Percentiles rank a stretch among this genome's conserved stretches.
Evolutionary conservation across 2,888 invertebrate species (phyloP).

Genomic region (Luffia ferchaultella): DNA sequence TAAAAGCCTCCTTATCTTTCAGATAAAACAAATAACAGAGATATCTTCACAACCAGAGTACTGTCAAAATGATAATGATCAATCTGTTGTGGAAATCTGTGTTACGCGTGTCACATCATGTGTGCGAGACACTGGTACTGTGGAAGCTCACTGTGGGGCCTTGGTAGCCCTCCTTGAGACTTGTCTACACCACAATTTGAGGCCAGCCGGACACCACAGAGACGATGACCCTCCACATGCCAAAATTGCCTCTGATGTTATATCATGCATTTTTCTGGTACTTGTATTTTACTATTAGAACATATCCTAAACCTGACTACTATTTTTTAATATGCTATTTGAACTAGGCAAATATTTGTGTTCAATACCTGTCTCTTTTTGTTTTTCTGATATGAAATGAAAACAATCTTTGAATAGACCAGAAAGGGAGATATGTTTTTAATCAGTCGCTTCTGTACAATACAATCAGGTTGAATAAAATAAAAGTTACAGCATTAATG

Average conservation of each 20-base stretch:
- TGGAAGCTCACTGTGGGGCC: constrained; percentile 85
- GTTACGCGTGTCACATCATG: constrained; percentile 91
- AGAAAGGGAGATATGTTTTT: too few species aligned
- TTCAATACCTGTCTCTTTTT: too few species aligned
- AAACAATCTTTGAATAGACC: too few species aligned
- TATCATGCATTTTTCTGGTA: constrained; percentile 94
- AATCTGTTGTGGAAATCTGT: constrained; percentile 95
- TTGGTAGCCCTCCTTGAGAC: constrained; percentile 86
- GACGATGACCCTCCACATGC: constrained; percentile 95
- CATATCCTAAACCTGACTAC: background rate
- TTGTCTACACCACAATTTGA: constrained; percentile 88
- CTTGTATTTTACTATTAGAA: constrained; percentile 23
- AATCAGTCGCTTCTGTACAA: too few species aligned
- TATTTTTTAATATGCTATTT: too few species aligned
- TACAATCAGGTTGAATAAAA: too few species aligned
- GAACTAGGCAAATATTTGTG: too few species aligned
- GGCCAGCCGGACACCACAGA: constrained; percentile 70
- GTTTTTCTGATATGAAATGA: too few species aligned
- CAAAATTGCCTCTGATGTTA: constrained; percentile 94
- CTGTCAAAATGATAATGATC: constrained; percentile 87
- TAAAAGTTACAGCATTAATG: too few species aligned
- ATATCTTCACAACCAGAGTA: constrained; percentile 87
- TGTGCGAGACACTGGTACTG: constrained; percentile 86
- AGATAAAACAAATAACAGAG: constrained; percentile 78
- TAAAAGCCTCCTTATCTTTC: constrained; percentile 16